Evolutionary conservation across 2,113 vertebrate genomes (phyloP).

Genomic region (Recurvirostra avosetta): DNA sequence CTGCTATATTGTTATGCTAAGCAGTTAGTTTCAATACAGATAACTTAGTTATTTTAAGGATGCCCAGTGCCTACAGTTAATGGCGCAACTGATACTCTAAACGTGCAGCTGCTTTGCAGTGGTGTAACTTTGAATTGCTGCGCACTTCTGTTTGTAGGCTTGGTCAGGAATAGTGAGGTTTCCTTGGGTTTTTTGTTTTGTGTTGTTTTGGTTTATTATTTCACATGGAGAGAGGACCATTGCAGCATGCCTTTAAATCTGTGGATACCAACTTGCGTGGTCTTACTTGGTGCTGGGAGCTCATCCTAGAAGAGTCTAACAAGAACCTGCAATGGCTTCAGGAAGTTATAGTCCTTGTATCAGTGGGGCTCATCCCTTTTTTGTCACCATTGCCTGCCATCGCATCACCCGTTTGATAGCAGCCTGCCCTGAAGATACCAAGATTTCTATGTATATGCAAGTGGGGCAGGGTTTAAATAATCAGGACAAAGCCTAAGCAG

Average conservation of each 20-base stretch:
- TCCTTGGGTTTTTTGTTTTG: not conserved
- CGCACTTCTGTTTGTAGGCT: not conserved
- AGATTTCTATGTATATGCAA: fast-evolving
- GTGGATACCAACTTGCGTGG: not conserved
- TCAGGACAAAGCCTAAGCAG: not conserved
- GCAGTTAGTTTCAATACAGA: not conserved
- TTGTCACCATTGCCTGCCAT: not conserved
- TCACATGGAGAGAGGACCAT: not conserved
- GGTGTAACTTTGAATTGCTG: not conserved
- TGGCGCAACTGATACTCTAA: not conserved
- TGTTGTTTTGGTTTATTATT: not conserved
- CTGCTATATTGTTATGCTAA: not conserved
- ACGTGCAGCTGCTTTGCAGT: not conserved
- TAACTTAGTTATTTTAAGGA: not conserved
- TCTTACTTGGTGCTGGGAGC: not conserved
- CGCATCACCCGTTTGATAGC: not conserved
- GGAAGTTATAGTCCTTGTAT: not conserved
- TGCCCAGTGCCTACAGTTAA: not conserved
- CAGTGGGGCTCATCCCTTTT: not conserved
- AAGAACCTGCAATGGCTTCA: not conserved
- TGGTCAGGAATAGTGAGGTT: not conserved
- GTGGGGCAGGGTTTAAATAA: not conserved
- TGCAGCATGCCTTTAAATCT: not conserved
- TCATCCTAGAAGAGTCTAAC: not conserved
- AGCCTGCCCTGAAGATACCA: not conserved